Evolutionary conservation across 2,797 vertebrate genomes (phyloP).

Genomic region (Squalus acanthias): DNA sequence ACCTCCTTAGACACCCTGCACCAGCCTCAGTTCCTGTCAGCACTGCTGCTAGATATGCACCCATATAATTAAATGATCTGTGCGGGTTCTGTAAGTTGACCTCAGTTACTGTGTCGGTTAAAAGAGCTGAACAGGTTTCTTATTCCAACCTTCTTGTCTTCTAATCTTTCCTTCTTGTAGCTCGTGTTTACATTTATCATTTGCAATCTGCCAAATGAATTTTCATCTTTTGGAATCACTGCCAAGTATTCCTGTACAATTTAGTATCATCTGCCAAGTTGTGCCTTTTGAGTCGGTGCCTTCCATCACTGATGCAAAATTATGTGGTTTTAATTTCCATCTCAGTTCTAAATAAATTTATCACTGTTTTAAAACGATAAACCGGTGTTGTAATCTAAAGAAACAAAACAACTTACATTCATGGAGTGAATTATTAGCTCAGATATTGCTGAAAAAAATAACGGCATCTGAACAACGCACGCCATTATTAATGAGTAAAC

Average conservation of each 20-base stretch:
- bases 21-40: neutral
- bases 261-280: neutral
- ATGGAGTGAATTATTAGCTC: neutral
- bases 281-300: neutral
- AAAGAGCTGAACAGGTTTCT: neutral
- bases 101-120: neutral
- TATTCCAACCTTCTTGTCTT: neutral
- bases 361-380: neutral
- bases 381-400: neutral
- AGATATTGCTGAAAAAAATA: neutral
- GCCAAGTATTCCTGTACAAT: neutral
- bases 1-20: neutral
- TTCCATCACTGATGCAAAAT: neutral
- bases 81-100: neutral
- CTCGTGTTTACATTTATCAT: neutral
- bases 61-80: too few relatives aligned
- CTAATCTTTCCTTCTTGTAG: neutral
- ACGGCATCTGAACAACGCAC: neutral
- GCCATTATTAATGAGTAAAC: too few relatives aligned
- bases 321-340: neutral
- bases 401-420: neutral
- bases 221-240: slow-evolving; percentile 1
- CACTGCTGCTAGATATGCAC: neutral
- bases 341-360: neutral
- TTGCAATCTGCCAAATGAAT: neutral